These are phyloP conservation scores for Catagonus wagneri DNA, from an alignment of 2,113 vertebrate species.

Conservation along the genomic window DNA sequence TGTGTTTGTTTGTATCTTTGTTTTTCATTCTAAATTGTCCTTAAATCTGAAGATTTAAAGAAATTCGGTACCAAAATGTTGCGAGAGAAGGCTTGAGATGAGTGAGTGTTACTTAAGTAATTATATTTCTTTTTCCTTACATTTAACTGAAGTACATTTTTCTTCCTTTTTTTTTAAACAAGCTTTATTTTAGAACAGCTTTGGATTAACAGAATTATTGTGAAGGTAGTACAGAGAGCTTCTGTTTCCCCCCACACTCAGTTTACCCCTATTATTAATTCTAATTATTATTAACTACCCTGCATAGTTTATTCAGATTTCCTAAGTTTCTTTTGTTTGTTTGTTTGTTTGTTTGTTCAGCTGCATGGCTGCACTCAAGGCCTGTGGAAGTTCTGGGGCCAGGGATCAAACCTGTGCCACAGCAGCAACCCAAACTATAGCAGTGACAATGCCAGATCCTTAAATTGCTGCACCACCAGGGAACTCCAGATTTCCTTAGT, in stretches of 20 bases:
- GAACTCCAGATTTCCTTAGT: background rate
- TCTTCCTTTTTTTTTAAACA: background rate
- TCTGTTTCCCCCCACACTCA: background rate
- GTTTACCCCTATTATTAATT: background rate
- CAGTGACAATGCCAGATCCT: too few relatives aligned
- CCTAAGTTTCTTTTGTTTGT: too few relatives aligned
- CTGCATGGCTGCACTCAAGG: too few relatives aligned
- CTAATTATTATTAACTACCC: background rate
- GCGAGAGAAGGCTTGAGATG: background rate
- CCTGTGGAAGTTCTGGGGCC: too few relatives aligned
- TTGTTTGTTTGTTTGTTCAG: too few relatives aligned
- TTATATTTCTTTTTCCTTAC: background rate
- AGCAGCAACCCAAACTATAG: too few relatives aligned
- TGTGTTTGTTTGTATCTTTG: too few relatives aligned
- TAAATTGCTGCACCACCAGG: too few relatives aligned
- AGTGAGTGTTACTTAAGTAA: background rate
- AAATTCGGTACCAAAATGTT: background rate
- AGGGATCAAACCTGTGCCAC: too few relatives aligned
- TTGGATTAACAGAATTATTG: background rate
- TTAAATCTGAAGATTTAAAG: background rate
- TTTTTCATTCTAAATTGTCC: background rate
- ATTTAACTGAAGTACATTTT: background rate
- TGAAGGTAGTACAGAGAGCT: background rate
- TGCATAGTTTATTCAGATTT: background rate
- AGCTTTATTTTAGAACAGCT: slow-evolving; percentile 12